Base-by-base conservation (phyloP, 1,140 invertebrate species). In the Diploscapter pachys region DNA sequence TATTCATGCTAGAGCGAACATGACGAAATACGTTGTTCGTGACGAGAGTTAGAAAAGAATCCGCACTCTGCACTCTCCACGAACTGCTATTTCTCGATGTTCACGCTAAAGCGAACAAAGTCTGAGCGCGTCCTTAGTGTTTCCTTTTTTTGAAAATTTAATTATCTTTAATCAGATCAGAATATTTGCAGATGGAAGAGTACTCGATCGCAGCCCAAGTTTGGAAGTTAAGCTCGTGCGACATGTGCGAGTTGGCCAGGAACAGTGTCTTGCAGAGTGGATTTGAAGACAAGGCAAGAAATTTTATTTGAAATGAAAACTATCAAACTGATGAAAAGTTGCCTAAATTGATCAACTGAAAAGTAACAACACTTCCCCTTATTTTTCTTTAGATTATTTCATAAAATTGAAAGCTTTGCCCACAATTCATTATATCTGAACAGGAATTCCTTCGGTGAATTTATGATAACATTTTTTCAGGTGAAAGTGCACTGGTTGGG, bases 401-500 rank as follows among this genome's bases (percentile, higher is more conserved):
- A 13, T 11, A 13, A 13, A 59, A 59, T 13, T 11, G 11, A 13
- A 51, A 66, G 0, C 2, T n/a, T 71, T 71, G 71, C 49, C 53
- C n/a, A 53, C 77, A 53, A 63, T 66, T 66, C 8, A 31, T 31
- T 31, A 31, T 31, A 31, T 31, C 31, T 31, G 31, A 31, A 31
- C 0, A 31, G 31, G 31, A 31, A 31, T 31, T 31, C 31, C 31
- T 31, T 31, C 31, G 31, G 31, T 31, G 31, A 31, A 31, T 31
- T 31, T 31, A 31, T 54, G 6, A 11, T 9, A 65, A 64, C 6
- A 6, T 11, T 11, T 5, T 75, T 72, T 5, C 87, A 95, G 93
- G 91, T 94, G 79, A 99, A 99, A 88, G 92, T 96, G 86, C 93
- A 96, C 87, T 99, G 96, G 96, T 88, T 98, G 66, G 96, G 96